Evolutionary conservation across 2,113 vertebrate genomes (phyloP).

Genomic region (Synodontis membranacea): DNA sequence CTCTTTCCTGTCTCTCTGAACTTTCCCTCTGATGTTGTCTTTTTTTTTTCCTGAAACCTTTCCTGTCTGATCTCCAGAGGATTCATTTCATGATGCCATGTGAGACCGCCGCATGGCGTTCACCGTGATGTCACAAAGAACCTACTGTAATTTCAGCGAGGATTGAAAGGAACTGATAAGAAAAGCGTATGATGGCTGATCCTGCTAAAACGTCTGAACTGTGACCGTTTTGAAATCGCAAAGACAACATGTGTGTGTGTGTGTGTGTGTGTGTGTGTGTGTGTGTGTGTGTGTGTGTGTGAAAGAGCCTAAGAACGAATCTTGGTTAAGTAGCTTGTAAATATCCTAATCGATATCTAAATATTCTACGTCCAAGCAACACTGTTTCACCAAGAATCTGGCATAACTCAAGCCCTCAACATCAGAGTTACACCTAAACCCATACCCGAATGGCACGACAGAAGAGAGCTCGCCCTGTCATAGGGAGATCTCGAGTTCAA

Average conservation of each 20-base stretch:
- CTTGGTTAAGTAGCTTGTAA: too few species aligned
- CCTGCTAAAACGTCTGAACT: not conserved
- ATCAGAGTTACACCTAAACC: too few species aligned
- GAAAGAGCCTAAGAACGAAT: too few species aligned
- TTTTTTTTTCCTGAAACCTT: not conserved
- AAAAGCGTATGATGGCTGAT: not conserved
- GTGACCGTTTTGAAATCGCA: not conserved
- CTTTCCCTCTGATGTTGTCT: not conserved
- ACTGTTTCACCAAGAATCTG: too few species aligned
- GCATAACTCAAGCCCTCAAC: too few species aligned
- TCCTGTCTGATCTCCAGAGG: slow-evolving; percentile 42
- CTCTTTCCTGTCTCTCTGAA: slow-evolving; percentile 26
- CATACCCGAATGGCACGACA: too few species aligned
- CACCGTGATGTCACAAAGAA: slow-evolving; percentile 14
- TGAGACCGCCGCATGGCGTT: slow-evolving; percentile 3
- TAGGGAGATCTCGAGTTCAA: too few species aligned
- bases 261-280: not conserved
- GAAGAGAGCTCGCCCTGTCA: too few species aligned
- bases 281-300: not conserved
- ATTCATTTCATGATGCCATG: not conserved
- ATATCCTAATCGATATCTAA: too few species aligned
- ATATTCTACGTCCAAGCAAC: not conserved
- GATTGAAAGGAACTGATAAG: not conserved
- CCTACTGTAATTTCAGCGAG: slow-evolving; percentile 7
- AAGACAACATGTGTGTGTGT: not conserved